Percentiles rank a stretch among this genome's conserved stretches.
phyloP scores from a whole-genome alignment of 2,888 invertebrate genomes.

The Dicycla oo region DNA sequence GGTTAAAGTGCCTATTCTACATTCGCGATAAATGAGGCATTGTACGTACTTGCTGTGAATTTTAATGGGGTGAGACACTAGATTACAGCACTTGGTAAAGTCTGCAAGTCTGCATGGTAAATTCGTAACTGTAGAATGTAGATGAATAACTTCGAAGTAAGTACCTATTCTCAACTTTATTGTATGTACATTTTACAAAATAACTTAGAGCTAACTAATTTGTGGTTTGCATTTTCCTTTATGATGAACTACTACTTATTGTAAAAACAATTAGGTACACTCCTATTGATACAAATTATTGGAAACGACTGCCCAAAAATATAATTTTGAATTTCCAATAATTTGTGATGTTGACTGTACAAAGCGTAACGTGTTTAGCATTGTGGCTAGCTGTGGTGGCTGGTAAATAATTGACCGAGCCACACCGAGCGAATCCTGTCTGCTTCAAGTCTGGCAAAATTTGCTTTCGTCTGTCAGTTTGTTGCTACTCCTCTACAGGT shows the following conservation, averaged over 20 bases:
- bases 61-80: constrained; percentile 4
- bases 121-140: too few relatives aligned
- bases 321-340: too few relatives aligned
- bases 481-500: too few relatives aligned
- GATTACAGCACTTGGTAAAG: constrained; percentile 5
- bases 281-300: too few relatives aligned
- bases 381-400: too few relatives aligned
- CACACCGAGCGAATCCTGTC: too few relatives aligned
- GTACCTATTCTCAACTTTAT: background rate
- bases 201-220: too few relatives aligned
- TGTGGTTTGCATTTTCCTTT: background rate
- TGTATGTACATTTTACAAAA: background rate
- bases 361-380: background rate
- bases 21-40: constrained; percentile 8
- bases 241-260: background rate
- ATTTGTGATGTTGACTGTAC: background rate
- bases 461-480: too few relatives aligned
- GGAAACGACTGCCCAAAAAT: too few relatives aligned
- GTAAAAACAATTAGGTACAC: background rate
- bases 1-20: background rate
- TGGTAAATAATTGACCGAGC: too few relatives aligned
- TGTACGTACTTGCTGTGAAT: constrained; percentile 21
- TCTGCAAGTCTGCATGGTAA: background rate
- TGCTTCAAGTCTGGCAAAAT: too few relatives aligned
- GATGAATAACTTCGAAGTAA: background rate